Evolutionary conservation across 2,888 invertebrate species (phyloP), one percentile per base, ranked within the genome.

Genomic region (Oxystoma pomonae): DNA sequence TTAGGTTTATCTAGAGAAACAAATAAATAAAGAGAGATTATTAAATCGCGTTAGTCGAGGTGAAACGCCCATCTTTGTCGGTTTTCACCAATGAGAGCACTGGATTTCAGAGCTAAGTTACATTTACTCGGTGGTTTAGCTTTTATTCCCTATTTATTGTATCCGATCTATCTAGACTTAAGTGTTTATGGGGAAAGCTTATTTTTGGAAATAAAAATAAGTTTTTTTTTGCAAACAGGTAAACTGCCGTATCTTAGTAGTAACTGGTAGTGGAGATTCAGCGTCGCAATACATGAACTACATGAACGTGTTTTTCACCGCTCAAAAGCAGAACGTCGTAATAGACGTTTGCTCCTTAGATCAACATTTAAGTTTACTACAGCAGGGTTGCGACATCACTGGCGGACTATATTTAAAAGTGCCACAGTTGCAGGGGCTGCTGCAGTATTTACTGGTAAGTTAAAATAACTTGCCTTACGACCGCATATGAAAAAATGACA

Each of bases 231-330:
- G 3, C 12, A 35, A 35, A 35, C 62, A 83, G 73, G 81, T 92
- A 74, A 88, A 90, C 75, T 87, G 91, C 1, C 86, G 96, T 60
- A 89, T 96, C 62, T 81, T 96, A 58, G 87, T 95, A 0, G 86
- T 98, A 0, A 95, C 97, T 0, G 95, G 95, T 16, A 93, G 96
- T 77, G 89, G 91, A 35, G 94, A 95, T 77, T 92, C 92, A 2
- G 92, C 94, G 0, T 92, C 93, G 0, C 98, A 98, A 77, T 98
- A 99, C 75, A 96, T 98, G 89, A 96, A 95, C 76, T 96, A 97
- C 73, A 98, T 98, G 97, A 98, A 98, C 78, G 92, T 94, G 1
- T 97, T 98, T 79, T 98, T 98, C 75, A 95, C 98, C 1, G 96
- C 98, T 1, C 82, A 90, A 81, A 90, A 90, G 71, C 85, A 95